phyloP scores from a whole-genome alignment of 2,797 vertebrate species.

The Betta splendens region DNA sequence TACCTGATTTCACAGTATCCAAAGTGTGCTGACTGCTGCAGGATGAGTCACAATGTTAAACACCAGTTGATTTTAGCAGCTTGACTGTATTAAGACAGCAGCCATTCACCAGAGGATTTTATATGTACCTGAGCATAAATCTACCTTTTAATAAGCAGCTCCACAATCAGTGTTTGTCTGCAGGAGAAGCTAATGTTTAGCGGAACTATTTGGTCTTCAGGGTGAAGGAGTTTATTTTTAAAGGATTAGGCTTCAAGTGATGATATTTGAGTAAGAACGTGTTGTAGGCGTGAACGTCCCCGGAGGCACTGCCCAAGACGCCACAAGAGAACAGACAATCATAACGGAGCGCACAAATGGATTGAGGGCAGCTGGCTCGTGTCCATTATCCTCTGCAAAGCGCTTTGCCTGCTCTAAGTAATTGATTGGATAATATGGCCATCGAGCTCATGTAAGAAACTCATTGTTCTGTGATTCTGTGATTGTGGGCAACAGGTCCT shows the following conservation, averaged over 20 bases:
- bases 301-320: conserved; percentile 23
- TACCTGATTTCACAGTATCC: too few species aligned
- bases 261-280: conserved; percentile 7
- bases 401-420: conserved; percentile 5
- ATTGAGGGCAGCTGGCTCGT: conserved; percentile 43
- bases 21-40: too few species aligned
- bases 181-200: neutral
- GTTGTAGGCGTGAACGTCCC: conserved; percentile 51
- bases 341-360: conserved; percentile 57
- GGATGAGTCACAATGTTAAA: too few species aligned
- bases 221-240: conserved; percentile 35
- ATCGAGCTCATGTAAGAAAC: conserved; percentile 19
- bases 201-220: conserved; percentile 13
- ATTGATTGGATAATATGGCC: conserved; percentile 37
- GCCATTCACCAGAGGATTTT: too few species aligned
- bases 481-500: conserved; percentile 30
- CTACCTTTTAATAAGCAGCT: too few species aligned
- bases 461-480: conserved; percentile 30
- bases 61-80: too few species aligned
- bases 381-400: conserved; percentile 55
- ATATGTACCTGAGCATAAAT: too few species aligned
- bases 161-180: neutral
- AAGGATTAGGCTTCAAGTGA: conserved; percentile 6
- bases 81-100: too few species aligned
- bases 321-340: conserved; percentile 61